Evolutionary conservation across 92 coral and sea anemone genomes (phyloP).

Genomic region (Isaurus tuberculatus): DNA sequence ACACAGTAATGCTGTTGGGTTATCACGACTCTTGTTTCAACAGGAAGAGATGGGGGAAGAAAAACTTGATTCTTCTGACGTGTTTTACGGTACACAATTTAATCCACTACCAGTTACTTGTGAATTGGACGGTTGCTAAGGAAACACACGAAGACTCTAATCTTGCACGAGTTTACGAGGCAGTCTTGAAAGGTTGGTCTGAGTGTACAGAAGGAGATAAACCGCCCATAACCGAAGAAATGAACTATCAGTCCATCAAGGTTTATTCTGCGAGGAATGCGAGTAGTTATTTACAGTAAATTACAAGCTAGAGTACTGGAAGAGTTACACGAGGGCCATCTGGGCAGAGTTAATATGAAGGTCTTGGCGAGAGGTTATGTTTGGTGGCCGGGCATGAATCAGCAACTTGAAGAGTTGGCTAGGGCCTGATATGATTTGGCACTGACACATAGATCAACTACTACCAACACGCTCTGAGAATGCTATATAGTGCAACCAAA

Average conservation of each 20-base stretch:
- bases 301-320: conserved; percentile 42
- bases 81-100: no score
- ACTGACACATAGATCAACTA: no score
- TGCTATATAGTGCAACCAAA: not conserved
- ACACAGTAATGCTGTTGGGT: no score
- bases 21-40: not conserved
- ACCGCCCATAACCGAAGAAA: no score
- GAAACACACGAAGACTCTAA: conserved; percentile 61
- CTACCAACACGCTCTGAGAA: no score
- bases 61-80: no score
- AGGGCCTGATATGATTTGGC: no score
- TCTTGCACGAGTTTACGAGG: conserved; percentile 49
- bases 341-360: conserved; percentile 53
- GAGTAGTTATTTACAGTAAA: conserved; percentile 50
- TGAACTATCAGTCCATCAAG: no score
- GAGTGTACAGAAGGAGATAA: not conserved
- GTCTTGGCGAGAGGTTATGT: conserved; percentile 55
- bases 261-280: conserved; percentile 59
- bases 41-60: no score
- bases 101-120: no score
- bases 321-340: no score
- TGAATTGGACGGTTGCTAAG: conserved; percentile 38
- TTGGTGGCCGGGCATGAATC: conserved; percentile 15
- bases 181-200: conserved; percentile 53
- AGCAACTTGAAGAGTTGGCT: conserved; percentile 5